Base-by-base conservation (phyloP, 1,140 invertebrate species). In the Arctopsyche grandis region DNA sequence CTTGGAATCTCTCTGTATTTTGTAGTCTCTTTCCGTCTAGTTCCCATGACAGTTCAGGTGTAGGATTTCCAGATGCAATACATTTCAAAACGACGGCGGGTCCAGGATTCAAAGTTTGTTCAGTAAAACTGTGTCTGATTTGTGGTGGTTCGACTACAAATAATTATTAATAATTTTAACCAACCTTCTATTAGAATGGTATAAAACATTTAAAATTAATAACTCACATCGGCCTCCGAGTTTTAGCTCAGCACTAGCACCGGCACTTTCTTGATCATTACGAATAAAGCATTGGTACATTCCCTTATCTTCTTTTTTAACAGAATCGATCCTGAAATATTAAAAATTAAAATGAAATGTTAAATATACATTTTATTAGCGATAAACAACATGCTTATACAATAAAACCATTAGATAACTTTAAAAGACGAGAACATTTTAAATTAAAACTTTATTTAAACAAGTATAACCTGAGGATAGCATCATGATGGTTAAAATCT, bases 261-360 rank as follows among this genome's bases (percentile, higher is more conserved):
- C 96, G 0, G 95, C 96, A 83, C 94, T 97, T 87, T 98, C 96
- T 86, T 97, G 95, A 84, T 98, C 96, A 85, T 98, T 98, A 63
- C 94, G 90, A 43, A 97, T 95, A 85, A 98, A 97, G 85, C 97
- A 99, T 84, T 99, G 97, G 85, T 98, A 99, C 97, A 99, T 98
- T 85, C 97, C 97, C 85, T 96, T 96, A 85, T 99, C 97, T 87
- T 97, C 95, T 84, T 98, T 96, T 86, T 95, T 94, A 0, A 99
- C 96, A 4, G 93, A 93, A 82, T 96, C 94, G 83, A 99, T 97
- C 73, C 93, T 92, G 83, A 66, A n/a, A n/a, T n/a, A n/a, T n/a
- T n/a, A n/a, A n/a, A 78, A 29, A 66, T 80, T 48, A 75, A 48
- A 16, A 71, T 75, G 1, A 26, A 75, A 58, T 48, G 1, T 48